Percentiles rank a stretch among this genome's conserved stretches.
Evolutionary conservation across 1,140 invertebrate genomes (phyloP).

Genomic region (Pararge aegeria): DNA sequence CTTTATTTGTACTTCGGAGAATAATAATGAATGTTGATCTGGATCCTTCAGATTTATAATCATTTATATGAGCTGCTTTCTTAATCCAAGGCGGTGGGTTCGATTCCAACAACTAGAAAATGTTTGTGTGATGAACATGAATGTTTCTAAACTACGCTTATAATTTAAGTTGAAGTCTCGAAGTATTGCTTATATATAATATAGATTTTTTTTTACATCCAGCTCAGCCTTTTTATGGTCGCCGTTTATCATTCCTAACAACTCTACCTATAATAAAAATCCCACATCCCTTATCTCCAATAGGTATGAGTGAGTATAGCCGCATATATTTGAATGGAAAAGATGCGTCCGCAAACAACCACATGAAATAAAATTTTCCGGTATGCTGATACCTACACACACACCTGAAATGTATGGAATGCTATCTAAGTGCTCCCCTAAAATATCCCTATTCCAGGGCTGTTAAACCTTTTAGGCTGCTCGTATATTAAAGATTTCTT

Average conservation of each 20-base stretch:
- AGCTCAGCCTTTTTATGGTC: too few species aligned
- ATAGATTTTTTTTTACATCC: too few species aligned
- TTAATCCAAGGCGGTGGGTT: too few species aligned
- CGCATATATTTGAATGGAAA: constrained; percentile 4
- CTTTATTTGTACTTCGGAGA: too few species aligned
- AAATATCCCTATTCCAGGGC: constrained; percentile 19
- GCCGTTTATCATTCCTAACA: not conserved
- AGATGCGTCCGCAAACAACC: not conserved
- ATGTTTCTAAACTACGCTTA: too few species aligned
- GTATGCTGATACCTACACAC: constrained; percentile 7
- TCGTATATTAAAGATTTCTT: not conserved
- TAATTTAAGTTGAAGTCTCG: too few species aligned
- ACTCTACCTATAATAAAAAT: not conserved
- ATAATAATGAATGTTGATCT: too few species aligned
- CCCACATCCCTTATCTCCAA: not conserved
- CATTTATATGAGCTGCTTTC: too few species aligned
- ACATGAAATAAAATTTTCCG: constrained; percentile 11
- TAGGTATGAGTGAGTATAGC: not conserved
- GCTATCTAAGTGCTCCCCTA: constrained; percentile 25
- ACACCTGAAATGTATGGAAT: constrained; percentile 7
- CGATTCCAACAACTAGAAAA: too few species aligned
- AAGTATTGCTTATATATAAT: too few species aligned
- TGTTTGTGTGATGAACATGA: too few species aligned
- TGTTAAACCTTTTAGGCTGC: not conserved
- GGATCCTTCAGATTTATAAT: too few species aligned